Percentiles rank a stretch among this genome's conserved stretches.
Conservation (phyloP, 2,888 invertebrate species). For the Chrysolina oricalcia region DNA sequence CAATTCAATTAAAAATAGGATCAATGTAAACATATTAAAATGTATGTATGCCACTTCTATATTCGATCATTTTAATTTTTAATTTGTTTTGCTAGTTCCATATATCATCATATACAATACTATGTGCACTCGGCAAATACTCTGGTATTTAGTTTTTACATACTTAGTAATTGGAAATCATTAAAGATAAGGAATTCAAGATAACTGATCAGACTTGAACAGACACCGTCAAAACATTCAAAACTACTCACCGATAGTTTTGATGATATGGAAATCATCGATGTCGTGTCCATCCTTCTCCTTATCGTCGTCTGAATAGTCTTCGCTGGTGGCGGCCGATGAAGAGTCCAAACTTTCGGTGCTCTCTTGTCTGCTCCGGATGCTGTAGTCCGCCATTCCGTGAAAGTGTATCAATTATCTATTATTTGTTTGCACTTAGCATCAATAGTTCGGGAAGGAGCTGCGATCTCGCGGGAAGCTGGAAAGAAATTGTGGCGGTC, state of each 20-base stretch:
- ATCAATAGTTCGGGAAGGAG: constrained; percentile 17
- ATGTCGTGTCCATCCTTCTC: constrained; percentile 74
- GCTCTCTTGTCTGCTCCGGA: constrained; percentile 68
- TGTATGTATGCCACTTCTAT: too few species aligned
- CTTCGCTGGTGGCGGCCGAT: constrained; percentile 73
- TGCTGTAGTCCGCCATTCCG: constrained; percentile 63
- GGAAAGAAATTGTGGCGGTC: not conserved
- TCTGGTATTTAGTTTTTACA: too few species aligned
- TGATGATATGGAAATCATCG: constrained; percentile 89
- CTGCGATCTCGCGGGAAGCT: not conserved
- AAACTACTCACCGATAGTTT: constrained; percentile 85
- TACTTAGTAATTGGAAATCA: too few species aligned
- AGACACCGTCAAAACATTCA: not conserved
- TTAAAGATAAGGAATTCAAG: too few species aligned
- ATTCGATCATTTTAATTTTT: too few species aligned
- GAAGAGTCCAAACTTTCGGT: constrained; percentile 69
- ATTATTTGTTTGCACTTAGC: constrained; percentile 8
- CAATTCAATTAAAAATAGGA: too few species aligned
- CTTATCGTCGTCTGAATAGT: constrained; percentile 74
- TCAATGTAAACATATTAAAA: too few species aligned
- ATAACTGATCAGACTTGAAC: too few species aligned
- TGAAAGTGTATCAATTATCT: constrained; percentile 41
- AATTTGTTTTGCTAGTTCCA: too few species aligned
- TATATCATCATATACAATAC: too few species aligned
- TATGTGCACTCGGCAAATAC: too few species aligned